Evolutionary conservation across 1,140 invertebrate genomes (phyloP).

Genomic region (Drosophila sucinea): DNA sequence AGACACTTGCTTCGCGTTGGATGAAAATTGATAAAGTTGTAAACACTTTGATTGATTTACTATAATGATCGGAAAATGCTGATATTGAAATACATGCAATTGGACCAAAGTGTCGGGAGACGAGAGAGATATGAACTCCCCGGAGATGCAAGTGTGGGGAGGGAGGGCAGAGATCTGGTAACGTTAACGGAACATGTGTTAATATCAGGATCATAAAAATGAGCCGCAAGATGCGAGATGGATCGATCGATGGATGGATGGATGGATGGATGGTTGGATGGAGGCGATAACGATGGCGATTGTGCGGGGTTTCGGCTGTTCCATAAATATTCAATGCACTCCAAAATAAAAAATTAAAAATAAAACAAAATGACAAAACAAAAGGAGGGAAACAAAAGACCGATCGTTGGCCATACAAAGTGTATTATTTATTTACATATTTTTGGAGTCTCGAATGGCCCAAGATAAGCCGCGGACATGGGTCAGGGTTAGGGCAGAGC

Average conservation of each 20-base stretch:
- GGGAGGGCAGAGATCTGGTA: constrained; percentile 37
- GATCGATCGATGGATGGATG: neutral
- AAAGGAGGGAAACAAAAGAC: constrained; percentile 15
- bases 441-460: constrained; percentile 39
- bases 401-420: constrained; percentile 26
- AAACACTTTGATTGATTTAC: constrained; percentile 62
- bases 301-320: constrained; percentile 33
- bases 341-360: constrained; percentile 64
- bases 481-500: constrained; percentile 35
- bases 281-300: constrained; percentile 31
- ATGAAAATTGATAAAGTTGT: constrained; percentile 22
- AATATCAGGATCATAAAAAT: constrained; percentile 63
- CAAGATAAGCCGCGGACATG: constrained; percentile 57
- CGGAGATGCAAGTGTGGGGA: constrained; percentile 17
- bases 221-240: constrained; percentile 43
- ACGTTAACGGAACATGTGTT: constrained; percentile 66
- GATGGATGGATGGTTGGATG: constrained; percentile 6
- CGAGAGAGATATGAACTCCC: constrained; percentile 43
- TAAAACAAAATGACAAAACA: constrained; percentile 63
- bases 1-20: neutral
- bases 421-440: constrained; percentile 65
- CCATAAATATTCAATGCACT: constrained; percentile 65
- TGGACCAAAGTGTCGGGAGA: constrained; percentile 42
- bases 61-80: constrained; percentile 41
- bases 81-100: constrained; percentile 43